These are phyloP conservation scores for Drosophila kohkoa DNA, from an alignment of 1,140 invertebrate species.

Conservation along the genomic window DNA sequence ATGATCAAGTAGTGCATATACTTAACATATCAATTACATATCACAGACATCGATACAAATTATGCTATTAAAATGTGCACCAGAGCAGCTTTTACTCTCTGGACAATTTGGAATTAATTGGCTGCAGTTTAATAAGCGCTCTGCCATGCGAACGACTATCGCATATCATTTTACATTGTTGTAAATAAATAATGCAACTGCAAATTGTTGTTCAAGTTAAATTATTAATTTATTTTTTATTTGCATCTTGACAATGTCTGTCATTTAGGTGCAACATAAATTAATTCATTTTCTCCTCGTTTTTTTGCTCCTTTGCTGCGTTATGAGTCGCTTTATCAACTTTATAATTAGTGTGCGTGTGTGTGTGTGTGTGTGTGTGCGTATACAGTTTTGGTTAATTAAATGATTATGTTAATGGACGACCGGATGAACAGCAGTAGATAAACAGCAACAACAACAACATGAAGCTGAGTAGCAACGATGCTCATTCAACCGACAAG, in stretches of 20 bases:
- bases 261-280: constrained; percentile 79
- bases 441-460: constrained; percentile 54
- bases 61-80: background rate
- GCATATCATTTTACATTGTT: constrained; percentile 57
- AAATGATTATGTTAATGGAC: constrained; percentile 83
- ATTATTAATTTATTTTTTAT: constrained; percentile 78
- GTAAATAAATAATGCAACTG: constrained; percentile 48
- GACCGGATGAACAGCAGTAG: constrained; percentile 74
- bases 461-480: constrained; percentile 40
- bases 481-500: constrained; percentile 72
- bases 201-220: constrained; percentile 62
- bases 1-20: constrained; percentile 22
- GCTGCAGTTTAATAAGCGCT: background rate
- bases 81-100: constrained; percentile 16
- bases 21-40: constrained; percentile 11
- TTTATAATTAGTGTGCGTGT: constrained; percentile 50
- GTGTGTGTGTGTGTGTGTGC: constrained; percentile 18
- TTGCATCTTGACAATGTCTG: constrained; percentile 80
- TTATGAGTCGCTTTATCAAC: constrained; percentile 54
- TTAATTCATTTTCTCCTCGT: constrained; percentile 59
- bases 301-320: background rate
- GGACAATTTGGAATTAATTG: constrained; percentile 40
- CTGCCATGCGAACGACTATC: constrained; percentile 23
- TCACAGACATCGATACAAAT: background rate
- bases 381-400: constrained; percentile 77